Percentiles rank a stretch among this genome's conserved stretches.
Evolutionary conservation across 1,140 invertebrate species (phyloP).

Genomic region (Apis laboriosa): DNA sequence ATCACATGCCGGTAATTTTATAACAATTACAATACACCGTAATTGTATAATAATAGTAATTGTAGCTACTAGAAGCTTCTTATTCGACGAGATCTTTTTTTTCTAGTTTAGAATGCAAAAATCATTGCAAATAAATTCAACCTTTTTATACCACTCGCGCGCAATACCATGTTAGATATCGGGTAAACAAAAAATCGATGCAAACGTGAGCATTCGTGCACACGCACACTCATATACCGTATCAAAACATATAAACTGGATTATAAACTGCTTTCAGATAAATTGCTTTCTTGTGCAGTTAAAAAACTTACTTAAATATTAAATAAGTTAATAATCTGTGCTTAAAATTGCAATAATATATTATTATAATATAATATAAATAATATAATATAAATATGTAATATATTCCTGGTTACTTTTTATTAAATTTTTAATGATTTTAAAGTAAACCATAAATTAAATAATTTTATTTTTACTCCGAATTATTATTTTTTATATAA

Average conservation of each 20-base stretch:
- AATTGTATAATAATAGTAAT: neutral
- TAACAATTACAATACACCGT: neutral
- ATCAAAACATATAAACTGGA: neutral
- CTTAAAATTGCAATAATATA: neutral
- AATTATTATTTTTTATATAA: no score
- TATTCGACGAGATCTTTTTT: constrained; percentile 10
- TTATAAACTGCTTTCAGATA: neutral
- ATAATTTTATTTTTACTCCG: no score
- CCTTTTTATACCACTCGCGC: constrained; percentile 47
- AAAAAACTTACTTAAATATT: neutral
- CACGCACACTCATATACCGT: constrained; percentile 46
- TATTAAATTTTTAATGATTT: no score
- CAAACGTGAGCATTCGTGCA: constrained; percentile 60
- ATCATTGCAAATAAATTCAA: constrained; percentile 54
- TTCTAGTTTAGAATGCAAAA: constrained; percentile 21
- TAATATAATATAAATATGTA: no score
- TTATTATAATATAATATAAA: no score
- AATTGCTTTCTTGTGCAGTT: neutral
- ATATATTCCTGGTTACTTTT: no score
- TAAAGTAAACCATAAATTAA: no score
- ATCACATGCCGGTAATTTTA: constrained; percentile 16
- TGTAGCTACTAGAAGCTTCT: constrained; percentile 27
- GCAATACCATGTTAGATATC: constrained; percentile 53
- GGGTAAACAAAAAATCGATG: constrained; percentile 55
- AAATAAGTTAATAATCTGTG: no score